Evolutionary conservation across 1,140 invertebrate species (phyloP), one percentile per base, ranked within the genome.

Genomic region (Glossosoma conforme): DNA sequence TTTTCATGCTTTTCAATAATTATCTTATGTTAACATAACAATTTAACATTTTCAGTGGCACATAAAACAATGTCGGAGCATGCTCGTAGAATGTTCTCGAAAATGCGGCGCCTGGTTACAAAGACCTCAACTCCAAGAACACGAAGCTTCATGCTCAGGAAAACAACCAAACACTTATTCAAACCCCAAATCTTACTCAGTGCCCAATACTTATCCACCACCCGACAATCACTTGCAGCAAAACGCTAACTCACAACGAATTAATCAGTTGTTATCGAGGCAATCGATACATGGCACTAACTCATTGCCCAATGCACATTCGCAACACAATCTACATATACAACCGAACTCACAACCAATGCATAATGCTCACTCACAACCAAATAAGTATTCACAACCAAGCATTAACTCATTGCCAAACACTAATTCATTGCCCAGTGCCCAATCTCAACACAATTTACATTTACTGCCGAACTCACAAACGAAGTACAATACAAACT

Each of bases 101-200:
- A 74, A 77, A 30, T 87, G 84, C 48, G 80, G 80, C 1, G 77
- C 76, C n/a, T 86, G 83, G 65, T 70, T 85, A 11, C 77, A 79
- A 28, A 68, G 84, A 35, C 77, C 74, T 15, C 10, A 18, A 13
- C n/a, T 24, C 2, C 19, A 44, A 6, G 3, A 9, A 4, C 48
- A 51, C 21, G 2, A n/a, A n/a, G n/a, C n/a, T n/a, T n/a, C n/a
- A n/a, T n/a, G n/a, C n/a, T n/a, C n/a, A n/a, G n/a, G n/a, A n/a
- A n/a, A n/a, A n/a, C n/a, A n/a, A n/a, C 1, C 11, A 15, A 9
- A 10, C 35, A 40, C 13, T 48, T 35, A 9, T 22, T 10, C 3
- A 40, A 9, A 13, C 8, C 8, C 9, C 6, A 6, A 3, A 8
- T 8, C 8, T 20, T 19, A 8, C 37, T 19, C 37, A 42, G 18